A percentile compares a stretch with the other conserved stretches of the same genome.
Evolutionary conservation across 2,797 vertebrate species (phyloP).

Genomic region (Aselliscus stoliczkanus): DNA sequence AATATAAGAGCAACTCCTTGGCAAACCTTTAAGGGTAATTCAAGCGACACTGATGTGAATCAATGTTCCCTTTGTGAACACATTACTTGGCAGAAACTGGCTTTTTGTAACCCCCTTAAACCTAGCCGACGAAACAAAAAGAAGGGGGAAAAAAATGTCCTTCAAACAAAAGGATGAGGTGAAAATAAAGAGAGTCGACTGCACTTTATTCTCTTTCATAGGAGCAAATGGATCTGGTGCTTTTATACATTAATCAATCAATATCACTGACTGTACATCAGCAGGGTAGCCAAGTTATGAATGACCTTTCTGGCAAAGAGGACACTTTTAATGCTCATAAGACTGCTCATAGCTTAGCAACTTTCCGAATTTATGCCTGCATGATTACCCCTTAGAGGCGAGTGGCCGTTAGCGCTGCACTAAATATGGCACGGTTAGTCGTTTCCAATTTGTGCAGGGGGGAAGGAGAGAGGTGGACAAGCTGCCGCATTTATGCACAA

Average conservation of each 20-base stretch:
- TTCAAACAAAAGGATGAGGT: conserved; percentile 97
- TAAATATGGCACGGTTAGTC: conserved; percentile 89
- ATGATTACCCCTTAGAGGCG: conserved; percentile 92
- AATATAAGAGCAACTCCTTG: conserved; percentile 93
- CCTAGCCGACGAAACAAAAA: conserved; percentile 90
- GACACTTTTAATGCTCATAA: conserved; percentile 97
- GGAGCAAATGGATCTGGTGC: conserved; percentile 99
- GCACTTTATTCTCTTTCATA: conserved; percentile 95
- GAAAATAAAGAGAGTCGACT: conserved; percentile 93
- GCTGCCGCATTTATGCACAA: conserved; percentile 23
- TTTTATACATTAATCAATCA: conserved; percentile 99
- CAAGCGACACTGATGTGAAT: conserved; percentile 97
- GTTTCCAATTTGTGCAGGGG: conserved; percentile 84
- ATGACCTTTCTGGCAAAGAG: conserved; percentile 98
- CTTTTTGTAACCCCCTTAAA: conserved; percentile 95
- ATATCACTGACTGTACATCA: conserved; percentile 99
- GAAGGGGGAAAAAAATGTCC: conserved; percentile 85
- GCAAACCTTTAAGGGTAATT: conserved; percentile 95
- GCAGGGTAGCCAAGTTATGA: conserved; percentile 98
- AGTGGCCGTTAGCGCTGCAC: conserved; percentile 85
- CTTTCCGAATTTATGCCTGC: conserved; percentile 91
- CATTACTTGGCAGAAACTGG: conserved; percentile 97
- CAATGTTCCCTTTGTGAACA: conserved; percentile 95
- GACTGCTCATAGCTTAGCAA: conserved; percentile 95
- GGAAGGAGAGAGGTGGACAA: conserved; percentile 74